Evolutionary conservation across 2,888 invertebrate species (phyloP).

Genomic region (Melinaea marsaeus): DNA sequence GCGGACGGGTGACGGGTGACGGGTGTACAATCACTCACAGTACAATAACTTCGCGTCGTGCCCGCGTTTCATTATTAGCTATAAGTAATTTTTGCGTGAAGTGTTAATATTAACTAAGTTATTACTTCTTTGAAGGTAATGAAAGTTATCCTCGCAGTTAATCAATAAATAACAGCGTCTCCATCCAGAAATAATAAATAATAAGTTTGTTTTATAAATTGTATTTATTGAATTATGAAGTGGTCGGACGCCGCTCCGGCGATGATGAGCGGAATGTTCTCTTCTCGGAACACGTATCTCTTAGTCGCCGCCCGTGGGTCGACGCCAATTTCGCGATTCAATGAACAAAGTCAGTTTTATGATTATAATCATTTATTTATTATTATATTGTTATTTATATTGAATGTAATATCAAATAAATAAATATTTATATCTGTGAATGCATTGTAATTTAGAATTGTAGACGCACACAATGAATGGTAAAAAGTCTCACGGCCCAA

Average conservation of each 20-base stretch:
- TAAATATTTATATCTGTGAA: conserved; percentile 13
- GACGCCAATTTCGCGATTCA: conserved; percentile 22
- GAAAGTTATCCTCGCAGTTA: no score
- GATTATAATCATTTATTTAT: background rate
- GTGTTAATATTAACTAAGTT: background rate
- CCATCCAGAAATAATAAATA: no score
- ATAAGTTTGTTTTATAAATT: conserved; percentile 5
- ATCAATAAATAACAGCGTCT: no score
- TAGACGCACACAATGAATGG: conserved; percentile 48
- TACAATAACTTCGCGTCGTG: conserved; percentile 48
- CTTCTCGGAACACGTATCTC: conserved; percentile 27
- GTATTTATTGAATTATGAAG: conserved; percentile 18
- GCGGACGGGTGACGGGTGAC: no score
- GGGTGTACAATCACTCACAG: conserved; percentile 47
- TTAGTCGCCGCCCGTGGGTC: conserved; percentile 27
- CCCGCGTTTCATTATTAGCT: conserved; percentile 43
- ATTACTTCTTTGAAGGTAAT: no score
- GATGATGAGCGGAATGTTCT: conserved; percentile 26
- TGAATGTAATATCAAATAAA: conserved; percentile 8
- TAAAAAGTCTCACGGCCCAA: conserved; percentile 61
- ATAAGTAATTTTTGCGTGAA: conserved; percentile 34
- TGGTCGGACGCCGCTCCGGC: conserved; percentile 19
- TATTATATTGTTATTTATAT: conserved; percentile 12
- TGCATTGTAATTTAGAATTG: conserved; percentile 34
- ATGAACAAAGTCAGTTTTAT: conserved; percentile 8